Percentiles rank a stretch among this genome's conserved stretches.
phyloP scores from a whole-genome alignment of 2,797 vertebrate species.

The Enteromius viviparus region DNA sequence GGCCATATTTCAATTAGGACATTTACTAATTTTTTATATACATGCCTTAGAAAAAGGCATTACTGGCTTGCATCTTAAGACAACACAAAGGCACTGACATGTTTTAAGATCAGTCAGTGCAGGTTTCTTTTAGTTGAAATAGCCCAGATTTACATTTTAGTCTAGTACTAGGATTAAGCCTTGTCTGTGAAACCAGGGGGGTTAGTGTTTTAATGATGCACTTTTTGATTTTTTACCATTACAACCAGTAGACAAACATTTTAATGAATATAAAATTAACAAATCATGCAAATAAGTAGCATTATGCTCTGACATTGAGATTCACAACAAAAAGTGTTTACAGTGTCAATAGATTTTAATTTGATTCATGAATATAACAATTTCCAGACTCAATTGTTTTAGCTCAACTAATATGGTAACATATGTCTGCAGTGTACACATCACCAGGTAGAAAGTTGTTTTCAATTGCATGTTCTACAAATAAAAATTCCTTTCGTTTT shows the following conservation, averaged over 20 bases:
- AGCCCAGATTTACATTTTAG: too few species aligned
- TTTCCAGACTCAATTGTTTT: conserved; percentile 36
- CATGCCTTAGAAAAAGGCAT: too few species aligned
- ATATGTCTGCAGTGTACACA: conserved; percentile 29
- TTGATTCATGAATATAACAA: conserved; percentile 46
- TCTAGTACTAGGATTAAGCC: too few species aligned
- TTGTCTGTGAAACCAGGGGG: too few species aligned
- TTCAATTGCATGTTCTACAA: conserved; percentile 48
- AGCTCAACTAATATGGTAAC: conserved; percentile 28
- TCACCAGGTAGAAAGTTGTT: conserved; percentile 50
- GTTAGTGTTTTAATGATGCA: background rate
- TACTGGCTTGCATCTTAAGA: too few species aligned
- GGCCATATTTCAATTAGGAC: too few species aligned
- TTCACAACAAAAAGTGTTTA: conserved; percentile 1
- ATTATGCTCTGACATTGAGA: background rate
- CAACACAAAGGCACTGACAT: too few species aligned
- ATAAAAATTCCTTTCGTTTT: conserved; percentile 35
- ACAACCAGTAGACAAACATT: background rate
- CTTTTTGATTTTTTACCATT: background rate
- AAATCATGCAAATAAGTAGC: background rate
- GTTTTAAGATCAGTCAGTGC: too few species aligned
- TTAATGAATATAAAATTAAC: conserved; percentile 4
- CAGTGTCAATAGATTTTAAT: conserved; percentile 46
- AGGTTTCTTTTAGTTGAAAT: too few species aligned
- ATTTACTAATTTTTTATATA: too few species aligned